Evolutionary conservation across 2,113 vertebrate species (phyloP).

Genomic region (Campylorhamphus procurvoides): DNA sequence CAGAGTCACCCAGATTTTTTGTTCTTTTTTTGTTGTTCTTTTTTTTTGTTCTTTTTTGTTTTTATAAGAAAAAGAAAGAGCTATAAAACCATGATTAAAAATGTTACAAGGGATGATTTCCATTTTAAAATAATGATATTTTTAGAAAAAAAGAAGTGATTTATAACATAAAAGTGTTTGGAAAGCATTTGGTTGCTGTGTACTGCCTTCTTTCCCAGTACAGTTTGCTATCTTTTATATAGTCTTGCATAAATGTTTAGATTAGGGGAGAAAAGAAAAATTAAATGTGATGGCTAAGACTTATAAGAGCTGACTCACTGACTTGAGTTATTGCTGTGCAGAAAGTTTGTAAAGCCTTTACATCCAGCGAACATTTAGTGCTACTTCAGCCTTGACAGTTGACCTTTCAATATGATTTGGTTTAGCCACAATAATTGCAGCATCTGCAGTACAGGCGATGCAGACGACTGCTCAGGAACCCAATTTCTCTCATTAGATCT

Average conservation of each 20-base stretch:
- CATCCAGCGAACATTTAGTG: conserved; percentile 71
- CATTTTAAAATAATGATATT: conserved; percentile 48
- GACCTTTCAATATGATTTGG: conserved; percentile 75
- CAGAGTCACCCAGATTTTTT: conserved; percentile 29
- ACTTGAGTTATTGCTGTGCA: conserved; percentile 74
- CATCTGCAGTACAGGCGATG: conserved; percentile 57
- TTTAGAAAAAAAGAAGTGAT: conserved; percentile 13
- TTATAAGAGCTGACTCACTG: conserved; percentile 69
- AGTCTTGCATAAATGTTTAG: conserved; percentile 73
- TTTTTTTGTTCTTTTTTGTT: not conserved
- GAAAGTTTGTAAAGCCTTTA: conserved; percentile 74
- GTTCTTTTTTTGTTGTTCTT: not conserved
- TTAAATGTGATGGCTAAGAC: conserved; percentile 65
- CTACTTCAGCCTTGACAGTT: conserved; percentile 79
- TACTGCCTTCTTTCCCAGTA: conserved; percentile 51
- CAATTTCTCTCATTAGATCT: conserved; percentile 64
- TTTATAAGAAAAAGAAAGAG: conserved; percentile 67
- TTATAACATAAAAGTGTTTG: conserved; percentile 14
- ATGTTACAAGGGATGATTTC: conserved; percentile 46
- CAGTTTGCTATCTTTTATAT: conserved; percentile 55
- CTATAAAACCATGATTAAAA: conserved; percentile 73
- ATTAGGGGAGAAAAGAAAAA: conserved; percentile 62
- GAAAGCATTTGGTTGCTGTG: conserved; percentile 60
- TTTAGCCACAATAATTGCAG: conserved; percentile 70
- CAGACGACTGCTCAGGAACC: conserved; percentile 60